phyloP scores from a whole-genome alignment of 2,113 vertebrate species.

The Meriones unguiculatus region DNA sequence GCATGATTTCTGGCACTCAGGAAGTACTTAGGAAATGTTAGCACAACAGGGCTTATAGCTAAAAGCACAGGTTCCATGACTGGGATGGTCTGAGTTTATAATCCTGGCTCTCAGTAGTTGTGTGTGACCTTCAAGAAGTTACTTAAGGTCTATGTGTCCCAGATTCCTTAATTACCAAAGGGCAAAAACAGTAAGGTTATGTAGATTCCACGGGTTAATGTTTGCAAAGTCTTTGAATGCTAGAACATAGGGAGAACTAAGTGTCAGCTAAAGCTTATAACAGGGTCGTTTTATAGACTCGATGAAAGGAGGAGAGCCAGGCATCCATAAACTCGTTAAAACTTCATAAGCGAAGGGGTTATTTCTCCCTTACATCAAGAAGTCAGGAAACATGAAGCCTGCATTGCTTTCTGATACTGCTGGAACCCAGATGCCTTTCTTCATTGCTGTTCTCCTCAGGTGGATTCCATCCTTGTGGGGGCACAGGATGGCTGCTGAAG shows the following conservation, averaged over 20 bases:
- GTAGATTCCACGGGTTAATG: not conserved
- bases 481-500: not conserved
- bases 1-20: not conserved
- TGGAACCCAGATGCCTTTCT: not conserved
- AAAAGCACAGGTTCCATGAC: conserved; percentile 49
- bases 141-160: conserved; percentile 3
- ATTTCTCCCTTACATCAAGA: not conserved
- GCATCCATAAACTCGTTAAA: not conserved
- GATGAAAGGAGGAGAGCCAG: conserved; percentile 49
- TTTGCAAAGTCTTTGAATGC: conserved; percentile 28
- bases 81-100: conserved; percentile 16
- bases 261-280: conserved; percentile 33
- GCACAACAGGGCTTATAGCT: not conserved
- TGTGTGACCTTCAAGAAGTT: conserved; percentile 27
- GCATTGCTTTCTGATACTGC: not conserved
- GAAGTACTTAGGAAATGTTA: conserved; percentile 57
- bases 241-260: not conserved
- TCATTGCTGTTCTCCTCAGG: not conserved
- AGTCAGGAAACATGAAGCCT: not conserved
- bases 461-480: not conserved
- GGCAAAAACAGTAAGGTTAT: not conserved
- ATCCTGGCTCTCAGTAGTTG: not conserved
- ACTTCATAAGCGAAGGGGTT: not conserved
- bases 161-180: not conserved
- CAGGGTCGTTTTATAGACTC: conserved; percentile 53